Conservation (phyloP, 2,113 vertebrate genomes). For the Danionella cerebrum region DNA sequence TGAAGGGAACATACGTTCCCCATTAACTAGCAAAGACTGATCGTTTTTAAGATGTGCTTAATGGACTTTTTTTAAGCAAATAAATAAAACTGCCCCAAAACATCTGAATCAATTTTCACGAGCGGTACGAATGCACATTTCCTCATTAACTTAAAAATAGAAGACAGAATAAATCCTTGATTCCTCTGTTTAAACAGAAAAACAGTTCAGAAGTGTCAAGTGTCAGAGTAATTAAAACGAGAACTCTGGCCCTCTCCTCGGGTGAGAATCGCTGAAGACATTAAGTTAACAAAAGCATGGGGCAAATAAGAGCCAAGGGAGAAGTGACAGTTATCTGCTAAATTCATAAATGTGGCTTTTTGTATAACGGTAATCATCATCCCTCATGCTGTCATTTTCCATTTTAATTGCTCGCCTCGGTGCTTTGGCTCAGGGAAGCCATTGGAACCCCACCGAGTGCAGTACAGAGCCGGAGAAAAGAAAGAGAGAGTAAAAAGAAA, state of each 20-base stretch:
- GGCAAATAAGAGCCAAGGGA: slow-evolving; percentile 70
- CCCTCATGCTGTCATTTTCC: slow-evolving; percentile 68
- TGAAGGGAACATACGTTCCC: neutral
- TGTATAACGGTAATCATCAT: slow-evolving; percentile 84
- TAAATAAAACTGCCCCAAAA: slow-evolving; percentile 21
- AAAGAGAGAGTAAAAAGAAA: slow-evolving; percentile 10
- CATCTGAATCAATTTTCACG: slow-evolving; percentile 15
- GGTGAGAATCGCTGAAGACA: slow-evolving; percentile 71
- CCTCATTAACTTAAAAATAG: neutral
- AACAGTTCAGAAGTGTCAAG: slow-evolving; percentile 63
- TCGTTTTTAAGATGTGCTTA: slow-evolving; percentile 20
- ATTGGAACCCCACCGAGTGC: slow-evolving; percentile 47
- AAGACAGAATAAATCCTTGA: slow-evolving; percentile 50
- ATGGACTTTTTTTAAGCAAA: slow-evolving; percentile 23
- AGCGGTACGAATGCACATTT: slow-evolving; percentile 7
- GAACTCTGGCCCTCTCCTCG: slow-evolving; percentile 66
- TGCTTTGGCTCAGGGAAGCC: slow-evolving; percentile 51
- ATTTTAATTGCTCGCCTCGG: slow-evolving; percentile 58
- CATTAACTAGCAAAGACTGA: slow-evolving; percentile 18
- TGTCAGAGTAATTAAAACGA: slow-evolving; percentile 70
- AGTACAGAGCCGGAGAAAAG: slow-evolving; percentile 41
- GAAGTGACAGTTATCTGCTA: slow-evolving; percentile 87
- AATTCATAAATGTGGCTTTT: slow-evolving; percentile 88
- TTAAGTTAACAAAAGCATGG: slow-evolving; percentile 77
- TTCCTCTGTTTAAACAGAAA: slow-evolving; percentile 62